A percentile compares a stretch with the other conserved stretches of the same genome.
These are phyloP conservation scores for Burhinus oedicnemus DNA, from an alignment of 2,113 vertebrate species.

Conservation along the genomic window DNA sequence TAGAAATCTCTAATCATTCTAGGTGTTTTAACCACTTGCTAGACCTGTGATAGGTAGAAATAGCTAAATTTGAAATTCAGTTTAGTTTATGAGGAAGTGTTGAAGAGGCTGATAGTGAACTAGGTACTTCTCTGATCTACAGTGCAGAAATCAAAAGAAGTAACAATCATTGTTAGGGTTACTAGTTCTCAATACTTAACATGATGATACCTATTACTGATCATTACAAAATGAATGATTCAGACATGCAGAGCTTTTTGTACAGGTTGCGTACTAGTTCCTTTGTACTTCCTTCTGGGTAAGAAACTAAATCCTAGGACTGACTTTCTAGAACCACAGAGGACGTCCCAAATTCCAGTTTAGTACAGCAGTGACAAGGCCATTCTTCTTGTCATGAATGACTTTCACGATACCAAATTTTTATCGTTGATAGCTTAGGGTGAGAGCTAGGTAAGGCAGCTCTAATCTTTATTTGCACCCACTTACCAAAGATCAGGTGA, in stretches of 20 bases:
- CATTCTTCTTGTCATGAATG: not conserved
- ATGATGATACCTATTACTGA: not conserved
- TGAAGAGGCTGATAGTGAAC: not conserved
- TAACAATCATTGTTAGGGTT: not conserved
- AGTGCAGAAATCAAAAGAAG: not conserved
- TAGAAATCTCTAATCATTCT: not conserved
- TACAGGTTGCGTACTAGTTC: not conserved
- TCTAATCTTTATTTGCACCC: not conserved
- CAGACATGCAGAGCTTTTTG: not conserved
- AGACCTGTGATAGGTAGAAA: not conserved
- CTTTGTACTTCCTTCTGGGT: not conserved
- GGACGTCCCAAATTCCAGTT: not conserved
- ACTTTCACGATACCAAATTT: not conserved
- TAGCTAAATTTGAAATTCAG: not conserved
- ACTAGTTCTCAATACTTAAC: not conserved
- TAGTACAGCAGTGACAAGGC: not conserved
- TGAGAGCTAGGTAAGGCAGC: not conserved
- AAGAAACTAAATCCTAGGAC: not conserved
- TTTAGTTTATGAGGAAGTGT: not conserved
- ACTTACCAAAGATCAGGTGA: not conserved
- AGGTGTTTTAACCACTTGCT: not conserved
- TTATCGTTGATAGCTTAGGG: not conserved
- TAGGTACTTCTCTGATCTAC: not conserved
- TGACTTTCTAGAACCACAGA: not conserved
- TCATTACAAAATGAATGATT: not conserved